Conservation (phyloP, 2,888 invertebrate species). For the Thyatira batis region DNA sequence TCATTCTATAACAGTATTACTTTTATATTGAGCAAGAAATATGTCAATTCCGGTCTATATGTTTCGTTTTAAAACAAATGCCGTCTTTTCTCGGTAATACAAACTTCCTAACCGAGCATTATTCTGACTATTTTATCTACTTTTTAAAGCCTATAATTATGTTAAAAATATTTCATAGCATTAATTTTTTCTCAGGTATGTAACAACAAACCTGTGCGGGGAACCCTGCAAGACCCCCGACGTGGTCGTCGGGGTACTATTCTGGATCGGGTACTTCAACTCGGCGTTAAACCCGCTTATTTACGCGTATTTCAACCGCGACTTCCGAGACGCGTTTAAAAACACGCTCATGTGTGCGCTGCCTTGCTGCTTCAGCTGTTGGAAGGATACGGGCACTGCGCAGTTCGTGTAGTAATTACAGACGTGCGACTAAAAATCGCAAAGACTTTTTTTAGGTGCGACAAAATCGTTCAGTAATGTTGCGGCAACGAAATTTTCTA, state of each 20-base stretch:
- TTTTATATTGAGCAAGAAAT: too few species aligned
- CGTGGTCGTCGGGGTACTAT: conserved; percentile 93
- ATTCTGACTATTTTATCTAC: too few species aligned
- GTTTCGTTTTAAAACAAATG: too few species aligned
- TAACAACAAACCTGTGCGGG: conserved; percentile 91
- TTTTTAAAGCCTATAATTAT: too few species aligned
- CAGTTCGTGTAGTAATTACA: conserved; percentile 78
- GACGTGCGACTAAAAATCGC: conserved; percentile 34
- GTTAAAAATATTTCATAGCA: background rate
- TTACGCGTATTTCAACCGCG: conserved; percentile 97
- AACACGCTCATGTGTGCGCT: conserved; percentile 93
- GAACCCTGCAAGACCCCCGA: conserved; percentile 91
- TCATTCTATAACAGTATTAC: too few species aligned
- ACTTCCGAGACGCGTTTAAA: conserved; percentile 98
- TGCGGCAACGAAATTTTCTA: background rate
- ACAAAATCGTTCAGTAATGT: background rate
- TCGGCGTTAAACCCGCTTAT: conserved; percentile 97
- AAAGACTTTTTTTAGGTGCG: conserved; percentile 14
- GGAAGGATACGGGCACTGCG: conserved; percentile 85
- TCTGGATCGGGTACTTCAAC: conserved; percentile 99
- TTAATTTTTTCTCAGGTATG: conserved; percentile 84
- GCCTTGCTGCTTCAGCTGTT: conserved; percentile 90
- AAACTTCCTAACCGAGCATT: too few species aligned
- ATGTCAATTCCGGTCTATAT: too few species aligned
- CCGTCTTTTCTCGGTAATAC: too few species aligned